These are phyloP conservation scores for Zaprionus lineosus DNA, from an alignment of 2,888 invertebrate genomes.

Conservation along the genomic window DNA sequence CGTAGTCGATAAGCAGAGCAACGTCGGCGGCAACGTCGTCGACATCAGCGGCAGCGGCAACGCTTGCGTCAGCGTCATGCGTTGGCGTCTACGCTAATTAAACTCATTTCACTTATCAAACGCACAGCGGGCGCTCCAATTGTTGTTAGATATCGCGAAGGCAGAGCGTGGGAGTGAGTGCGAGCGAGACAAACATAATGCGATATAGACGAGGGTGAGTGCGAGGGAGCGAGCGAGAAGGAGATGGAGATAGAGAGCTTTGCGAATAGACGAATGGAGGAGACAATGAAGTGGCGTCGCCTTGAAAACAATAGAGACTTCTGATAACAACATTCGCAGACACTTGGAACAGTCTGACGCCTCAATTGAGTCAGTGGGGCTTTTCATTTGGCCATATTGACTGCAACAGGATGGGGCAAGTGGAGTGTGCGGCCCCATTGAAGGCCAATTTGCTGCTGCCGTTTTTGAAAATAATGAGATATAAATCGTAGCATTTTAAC, in stretches of 20 bases:
- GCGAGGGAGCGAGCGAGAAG: not conserved
- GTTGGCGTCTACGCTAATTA: slow-evolving; percentile 60
- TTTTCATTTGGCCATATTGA: slow-evolving; percentile 12
- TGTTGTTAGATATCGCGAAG: slow-evolving; percentile 52
- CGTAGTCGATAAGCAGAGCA: slow-evolving; percentile 35
- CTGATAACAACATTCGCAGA: slow-evolving; percentile 12
- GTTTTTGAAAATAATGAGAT: too few species aligned
- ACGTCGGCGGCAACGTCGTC: slow-evolving; percentile 3
- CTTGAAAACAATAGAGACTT: slow-evolving; percentile 34
- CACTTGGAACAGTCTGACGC: not conserved
- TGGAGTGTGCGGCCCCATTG: slow-evolving; percentile 24
- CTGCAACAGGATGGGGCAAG: not conserved
- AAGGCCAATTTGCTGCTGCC: slow-evolving; percentile 11
- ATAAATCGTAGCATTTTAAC: too few species aligned
- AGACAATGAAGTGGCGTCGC: not conserved
- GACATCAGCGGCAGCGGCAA: not conserved
- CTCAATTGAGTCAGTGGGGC: not conserved
- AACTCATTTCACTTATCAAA: slow-evolving; percentile 71
- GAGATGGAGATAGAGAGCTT: not conserved
- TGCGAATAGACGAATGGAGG: too few species aligned
- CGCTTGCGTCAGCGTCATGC: too few species aligned
- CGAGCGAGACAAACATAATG: not conserved
- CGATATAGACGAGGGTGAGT: too few species aligned
- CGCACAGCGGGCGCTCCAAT: slow-evolving; percentile 51
- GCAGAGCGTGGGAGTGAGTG: slow-evolving; percentile 6